phyloP scores from a whole-genome alignment of 2,888 invertebrate genomes.

The Torymus aiolomorphi region DNA sequence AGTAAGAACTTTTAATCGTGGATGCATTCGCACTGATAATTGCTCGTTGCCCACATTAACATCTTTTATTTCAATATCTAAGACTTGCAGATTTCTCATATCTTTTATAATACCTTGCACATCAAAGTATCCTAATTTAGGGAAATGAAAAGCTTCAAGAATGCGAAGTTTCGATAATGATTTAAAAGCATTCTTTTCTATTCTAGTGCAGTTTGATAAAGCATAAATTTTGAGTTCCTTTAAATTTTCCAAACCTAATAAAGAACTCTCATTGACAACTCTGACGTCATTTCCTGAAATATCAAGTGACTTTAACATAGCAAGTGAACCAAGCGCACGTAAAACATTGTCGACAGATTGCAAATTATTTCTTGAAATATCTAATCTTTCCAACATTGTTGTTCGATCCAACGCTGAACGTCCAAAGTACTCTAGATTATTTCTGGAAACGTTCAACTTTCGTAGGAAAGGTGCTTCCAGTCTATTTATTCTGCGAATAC shows the following conservation, averaged over 20 bases:
- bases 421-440: slow-evolving; percentile 82
- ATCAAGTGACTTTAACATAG: slow-evolving; percentile 85
- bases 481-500: slow-evolving; percentile 82
- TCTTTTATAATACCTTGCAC: slow-evolving; percentile 82
- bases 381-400: slow-evolving; percentile 86
- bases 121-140: slow-evolving; percentile 89
- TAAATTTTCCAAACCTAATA: slow-evolving; percentile 83
- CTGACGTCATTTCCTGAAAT: slow-evolving; percentile 90
- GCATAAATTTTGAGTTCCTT: slow-evolving; percentile 82
- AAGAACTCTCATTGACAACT: slow-evolving; percentile 85
- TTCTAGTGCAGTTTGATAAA: slow-evolving; percentile 83
- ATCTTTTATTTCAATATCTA: slow-evolving; percentile 93
- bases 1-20: slow-evolving; percentile 85
- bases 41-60: slow-evolving; percentile 88
- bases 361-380: slow-evolving; percentile 85
- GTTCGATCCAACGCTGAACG: slow-evolving; percentile 86
- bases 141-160: slow-evolving; percentile 85
- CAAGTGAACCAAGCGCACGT: slow-evolving; percentile 75
- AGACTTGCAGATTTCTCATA: slow-evolving; percentile 81
- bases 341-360: slow-evolving; percentile 77
- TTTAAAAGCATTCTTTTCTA: slow-evolving; percentile 89
- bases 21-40: slow-evolving; percentile 86
- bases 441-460: slow-evolving; percentile 86
- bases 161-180: slow-evolving; percentile 83
- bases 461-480: slow-evolving; percentile 91